phyloP scores from a whole-genome alignment of 1,140 invertebrate genomes.

The Trichoplusia ni region DNA sequence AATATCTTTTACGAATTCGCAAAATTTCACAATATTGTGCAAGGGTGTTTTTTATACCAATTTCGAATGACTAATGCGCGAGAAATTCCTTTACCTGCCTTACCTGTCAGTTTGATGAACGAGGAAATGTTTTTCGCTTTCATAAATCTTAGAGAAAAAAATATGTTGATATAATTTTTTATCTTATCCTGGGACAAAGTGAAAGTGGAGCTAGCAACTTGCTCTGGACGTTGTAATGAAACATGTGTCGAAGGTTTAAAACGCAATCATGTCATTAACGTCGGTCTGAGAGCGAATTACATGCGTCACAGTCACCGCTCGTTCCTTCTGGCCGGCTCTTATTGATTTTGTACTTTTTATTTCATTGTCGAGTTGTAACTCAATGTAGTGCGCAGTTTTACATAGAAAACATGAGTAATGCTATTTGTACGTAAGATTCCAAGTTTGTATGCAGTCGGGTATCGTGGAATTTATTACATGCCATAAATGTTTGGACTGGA shows the following conservation, averaged over 20 bases:
- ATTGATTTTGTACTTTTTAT: constrained; percentile 31
- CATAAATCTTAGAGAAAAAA: not conserved
- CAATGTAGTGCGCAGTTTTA: constrained; percentile 9
- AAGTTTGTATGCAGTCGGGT: not conserved
- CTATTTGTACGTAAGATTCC: not conserved
- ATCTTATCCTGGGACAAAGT: constrained; percentile 15
- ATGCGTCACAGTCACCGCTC: constrained; percentile 25
- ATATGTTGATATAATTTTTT: not conserved
- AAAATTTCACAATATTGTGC: constrained; percentile 3
- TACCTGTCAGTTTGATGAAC: no score
- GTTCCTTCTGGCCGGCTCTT: constrained; percentile 23
- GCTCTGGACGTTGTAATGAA: constrained; percentile 22
- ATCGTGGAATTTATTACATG: not conserved
- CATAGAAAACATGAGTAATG: constrained; percentile 16
- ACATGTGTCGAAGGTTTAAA: constrained; percentile 34
- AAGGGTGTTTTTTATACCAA: constrained; percentile 1
- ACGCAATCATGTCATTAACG: constrained; percentile 38
- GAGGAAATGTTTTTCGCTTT: not conserved
- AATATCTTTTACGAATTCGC: constrained; percentile 6
- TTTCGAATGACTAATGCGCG: constrained; percentile 9
- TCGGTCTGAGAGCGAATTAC: constrained; percentile 28
- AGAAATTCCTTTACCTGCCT: constrained; percentile 22
- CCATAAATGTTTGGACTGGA: not conserved
- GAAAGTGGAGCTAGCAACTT: constrained; percentile 33
- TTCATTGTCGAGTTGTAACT: constrained; percentile 25